A percentile compares a stretch with the other conserved stretches of the same genome.
Evolutionary conservation across 2,888 invertebrate genomes (phyloP).

Genomic region (Noctua pronuba): DNA sequence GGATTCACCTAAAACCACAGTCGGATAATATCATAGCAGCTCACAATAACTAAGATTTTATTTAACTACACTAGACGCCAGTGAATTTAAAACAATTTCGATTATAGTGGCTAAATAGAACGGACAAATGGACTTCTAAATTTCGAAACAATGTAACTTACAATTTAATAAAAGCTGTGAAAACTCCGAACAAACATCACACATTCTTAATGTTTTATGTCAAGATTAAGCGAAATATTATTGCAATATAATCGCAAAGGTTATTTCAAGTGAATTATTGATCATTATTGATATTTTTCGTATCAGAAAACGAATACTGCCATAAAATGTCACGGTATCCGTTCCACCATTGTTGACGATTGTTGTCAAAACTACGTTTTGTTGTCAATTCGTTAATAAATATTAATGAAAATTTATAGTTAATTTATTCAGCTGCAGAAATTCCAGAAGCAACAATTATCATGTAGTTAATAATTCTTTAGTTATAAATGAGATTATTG

Average conservation of each 20-base stretch:
- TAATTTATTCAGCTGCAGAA: slow-evolving; percentile 39
- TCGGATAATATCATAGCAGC: slow-evolving; percentile 38
- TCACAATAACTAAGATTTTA: slow-evolving; percentile 34
- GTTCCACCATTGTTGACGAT: slow-evolving; percentile 90
- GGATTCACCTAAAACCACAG: slow-evolving; percentile 93
- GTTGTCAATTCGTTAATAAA: slow-evolving; percentile 64
- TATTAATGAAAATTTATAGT: slow-evolving; percentile 44
- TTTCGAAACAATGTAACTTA: slow-evolving; percentile 90
- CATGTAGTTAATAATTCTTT: neutral
- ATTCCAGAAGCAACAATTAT: neutral
- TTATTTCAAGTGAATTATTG: slow-evolving; percentile 82
- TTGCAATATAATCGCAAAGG: slow-evolving; percentile 84
- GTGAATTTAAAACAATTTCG: slow-evolving; percentile 54
- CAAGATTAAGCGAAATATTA: slow-evolving; percentile 84
- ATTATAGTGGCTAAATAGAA: slow-evolving; percentile 66
- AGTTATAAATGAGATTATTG: neutral
- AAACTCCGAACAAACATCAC: slow-evolving; percentile 98
- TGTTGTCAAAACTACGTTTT: slow-evolving; percentile 88
- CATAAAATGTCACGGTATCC: slow-evolving; percentile 87
- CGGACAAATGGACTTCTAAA: slow-evolving; percentile 77
- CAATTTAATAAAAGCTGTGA: slow-evolving; percentile 95
- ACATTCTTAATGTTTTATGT: slow-evolving; percentile 92
- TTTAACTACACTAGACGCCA: slow-evolving; percentile 14
- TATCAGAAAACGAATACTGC: slow-evolving; percentile 88
- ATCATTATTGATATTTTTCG: slow-evolving; percentile 89